Conservation (phyloP, 2,113 vertebrate genomes). For the Neolamprologus falcicula region DNA sequence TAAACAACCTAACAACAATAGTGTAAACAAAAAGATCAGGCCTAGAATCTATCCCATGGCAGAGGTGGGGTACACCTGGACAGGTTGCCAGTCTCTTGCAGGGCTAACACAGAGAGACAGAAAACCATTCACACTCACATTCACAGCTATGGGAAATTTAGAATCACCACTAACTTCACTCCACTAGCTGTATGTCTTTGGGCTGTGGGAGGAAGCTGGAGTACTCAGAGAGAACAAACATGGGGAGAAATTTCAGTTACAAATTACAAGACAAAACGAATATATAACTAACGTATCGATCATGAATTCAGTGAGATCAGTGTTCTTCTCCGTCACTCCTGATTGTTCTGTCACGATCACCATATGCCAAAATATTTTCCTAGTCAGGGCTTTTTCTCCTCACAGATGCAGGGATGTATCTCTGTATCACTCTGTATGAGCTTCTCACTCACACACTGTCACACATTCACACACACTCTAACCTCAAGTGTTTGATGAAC, state of each 20-base stretch:
- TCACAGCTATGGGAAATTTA: neutral
- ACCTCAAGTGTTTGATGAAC: constrained; percentile 34
- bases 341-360: neutral
- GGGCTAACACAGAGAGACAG: neutral
- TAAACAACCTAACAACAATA: neutral
- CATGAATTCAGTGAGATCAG: neutral
- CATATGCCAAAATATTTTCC: neutral
- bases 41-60: neutral
- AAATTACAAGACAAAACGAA: neutral
- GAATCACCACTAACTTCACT: neutral
- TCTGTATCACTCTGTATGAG: neutral
- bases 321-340: neutral
- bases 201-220: neutral
- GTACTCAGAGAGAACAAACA: neutral
- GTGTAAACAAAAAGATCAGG: neutral
- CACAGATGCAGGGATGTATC: neutral
- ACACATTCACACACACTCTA: neutral
- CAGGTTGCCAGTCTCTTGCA: neutral
- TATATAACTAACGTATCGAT: neutral
- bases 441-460: neutral
- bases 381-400: neutral
- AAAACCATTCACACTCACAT: neutral
- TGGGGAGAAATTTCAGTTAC: neutral
- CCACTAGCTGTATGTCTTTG: neutral
- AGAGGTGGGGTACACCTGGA: neutral